These are phyloP conservation scores for Cerceris rybyensis DNA, from an alignment of 2,888 invertebrate species.

Conservation along the genomic window DNA sequence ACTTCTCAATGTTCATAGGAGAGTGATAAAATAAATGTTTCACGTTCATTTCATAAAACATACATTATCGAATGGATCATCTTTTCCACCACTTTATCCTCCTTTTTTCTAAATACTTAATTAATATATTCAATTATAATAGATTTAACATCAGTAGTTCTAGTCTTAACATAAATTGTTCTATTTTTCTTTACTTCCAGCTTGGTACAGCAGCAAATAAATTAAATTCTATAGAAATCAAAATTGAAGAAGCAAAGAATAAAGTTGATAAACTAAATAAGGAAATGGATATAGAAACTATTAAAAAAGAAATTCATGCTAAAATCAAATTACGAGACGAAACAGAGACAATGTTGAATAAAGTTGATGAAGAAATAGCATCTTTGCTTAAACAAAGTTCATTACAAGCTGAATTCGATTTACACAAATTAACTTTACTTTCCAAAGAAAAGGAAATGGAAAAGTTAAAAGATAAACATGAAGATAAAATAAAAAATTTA, in stretches of 20 bases:
- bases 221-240: constrained; percentile 80
- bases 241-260: constrained; percentile 68
- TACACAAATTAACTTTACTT: constrained; percentile 82
- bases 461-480: constrained; percentile 87
- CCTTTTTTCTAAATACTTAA: no score
- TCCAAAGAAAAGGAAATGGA: constrained; percentile 85
- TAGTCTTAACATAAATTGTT: constrained; percentile 2
- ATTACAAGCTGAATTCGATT: constrained; percentile 85
- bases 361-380: constrained; percentile 85
- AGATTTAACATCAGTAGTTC: no score
- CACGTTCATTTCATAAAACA: no score
- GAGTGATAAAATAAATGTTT: no score
- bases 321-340: constrained; percentile 84
- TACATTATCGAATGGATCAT: no score
- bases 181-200: constrained; percentile 75
- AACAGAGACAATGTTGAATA: constrained; percentile 85
- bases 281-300: constrained; percentile 83
- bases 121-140: no score
- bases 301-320: constrained; percentile 85
- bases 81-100: no score
- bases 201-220: constrained; percentile 81
- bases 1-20: no score
- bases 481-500: constrained; percentile 85
- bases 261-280: constrained; percentile 66
- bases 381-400: constrained; percentile 85